phyloP scores from a whole-genome alignment of 2,797 vertebrate species.

The Malurus leucopterus region DNA sequence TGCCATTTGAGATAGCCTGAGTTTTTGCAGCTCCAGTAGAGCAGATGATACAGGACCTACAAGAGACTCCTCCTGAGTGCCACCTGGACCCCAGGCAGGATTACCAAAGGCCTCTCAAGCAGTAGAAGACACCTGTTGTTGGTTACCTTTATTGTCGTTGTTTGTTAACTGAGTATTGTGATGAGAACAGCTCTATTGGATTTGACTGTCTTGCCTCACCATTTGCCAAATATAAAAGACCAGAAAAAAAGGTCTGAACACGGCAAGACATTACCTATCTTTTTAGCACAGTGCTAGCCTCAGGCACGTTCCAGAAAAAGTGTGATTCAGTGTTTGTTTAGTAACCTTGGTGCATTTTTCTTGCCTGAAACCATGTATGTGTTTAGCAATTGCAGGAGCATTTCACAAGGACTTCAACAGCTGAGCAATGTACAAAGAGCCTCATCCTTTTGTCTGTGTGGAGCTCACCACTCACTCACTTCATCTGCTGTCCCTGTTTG shows the following conservation, averaged over 20 bases:
- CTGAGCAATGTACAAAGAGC: not conserved
- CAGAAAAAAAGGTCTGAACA: not conserved
- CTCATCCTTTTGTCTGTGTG: not conserved
- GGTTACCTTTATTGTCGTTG: not conserved
- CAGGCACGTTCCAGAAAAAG: not conserved
- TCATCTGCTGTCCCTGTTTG: not conserved
- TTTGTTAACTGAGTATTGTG: not conserved
- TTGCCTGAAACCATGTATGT: not conserved
- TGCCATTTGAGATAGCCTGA: not conserved
- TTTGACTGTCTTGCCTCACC: not conserved
- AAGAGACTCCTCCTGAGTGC: not conserved
- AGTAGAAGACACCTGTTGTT: not conserved
- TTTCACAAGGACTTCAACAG: not conserved
- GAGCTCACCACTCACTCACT: accelerated
- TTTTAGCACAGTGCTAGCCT: not conserved
- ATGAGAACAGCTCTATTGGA: not conserved
- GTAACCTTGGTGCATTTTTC: not conserved
- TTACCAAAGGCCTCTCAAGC: not conserved
- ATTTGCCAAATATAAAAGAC: not conserved
- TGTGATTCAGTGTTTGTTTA: not conserved
- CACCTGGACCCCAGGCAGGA: not conserved
- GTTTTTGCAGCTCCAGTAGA: accelerated
- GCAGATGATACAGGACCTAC: not conserved
- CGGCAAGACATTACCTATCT: accelerated
- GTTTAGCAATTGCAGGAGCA: not conserved